phyloP scores from a whole-genome alignment of 2,797 vertebrate species.

The Manis javanica region DNA sequence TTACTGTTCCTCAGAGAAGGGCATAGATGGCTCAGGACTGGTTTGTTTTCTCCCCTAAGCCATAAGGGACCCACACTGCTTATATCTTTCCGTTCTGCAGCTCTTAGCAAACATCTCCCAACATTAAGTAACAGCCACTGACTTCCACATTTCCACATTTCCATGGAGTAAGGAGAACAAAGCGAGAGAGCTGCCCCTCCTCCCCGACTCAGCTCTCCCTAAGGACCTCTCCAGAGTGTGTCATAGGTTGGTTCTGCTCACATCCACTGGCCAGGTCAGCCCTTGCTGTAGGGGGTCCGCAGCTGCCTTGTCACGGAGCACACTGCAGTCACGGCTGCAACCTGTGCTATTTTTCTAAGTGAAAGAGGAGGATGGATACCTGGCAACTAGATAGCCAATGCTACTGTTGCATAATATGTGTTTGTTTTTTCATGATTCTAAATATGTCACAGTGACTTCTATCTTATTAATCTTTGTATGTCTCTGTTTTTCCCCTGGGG shows the following conservation, averaged over 20 bases:
- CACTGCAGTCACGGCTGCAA: fast-evolving
- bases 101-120: not conserved
- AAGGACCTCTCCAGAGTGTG: not conserved
- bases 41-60: not conserved
- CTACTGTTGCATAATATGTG: not conserved
- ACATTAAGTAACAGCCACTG: not conserved
- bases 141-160: not conserved
- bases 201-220: not conserved
- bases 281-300: not conserved
- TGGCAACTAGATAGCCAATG: fast-evolving
- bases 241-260: not conserved
- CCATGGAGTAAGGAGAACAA: not conserved
- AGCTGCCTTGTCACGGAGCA: not conserved
- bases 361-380: not conserved
- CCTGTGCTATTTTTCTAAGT: not conserved
- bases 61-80: not conserved
- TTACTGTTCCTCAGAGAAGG: not conserved
- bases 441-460: not conserved
- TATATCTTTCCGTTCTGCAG: not conserved
- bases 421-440: not conserved
- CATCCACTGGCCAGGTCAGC: not conserved
- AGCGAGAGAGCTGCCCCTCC: not conserved
- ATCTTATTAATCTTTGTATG: not conserved
- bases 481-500: not conserved
- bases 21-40: not conserved